phyloP scores from a whole-genome alignment of 2,797 vertebrate genomes.

The Percopsis omiscomaycus region DNA sequence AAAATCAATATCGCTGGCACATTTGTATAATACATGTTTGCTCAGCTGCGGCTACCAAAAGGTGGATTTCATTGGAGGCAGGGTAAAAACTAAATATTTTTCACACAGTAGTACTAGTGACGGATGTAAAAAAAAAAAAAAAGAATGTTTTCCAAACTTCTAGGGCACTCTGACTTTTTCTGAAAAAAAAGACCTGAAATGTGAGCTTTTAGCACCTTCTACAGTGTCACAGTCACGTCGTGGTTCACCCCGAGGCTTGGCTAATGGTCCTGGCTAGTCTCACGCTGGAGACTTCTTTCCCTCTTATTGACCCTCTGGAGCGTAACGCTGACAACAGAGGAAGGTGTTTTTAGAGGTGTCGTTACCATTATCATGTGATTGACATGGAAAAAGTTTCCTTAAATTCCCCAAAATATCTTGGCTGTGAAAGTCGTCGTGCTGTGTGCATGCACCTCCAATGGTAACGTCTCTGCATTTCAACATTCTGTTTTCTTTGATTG shows the following conservation, averaged over 20 bases:
- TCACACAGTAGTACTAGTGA: not conserved
- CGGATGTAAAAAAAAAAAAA: not conserved
- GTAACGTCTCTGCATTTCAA: too few relatives aligned
- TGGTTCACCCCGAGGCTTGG: not conserved
- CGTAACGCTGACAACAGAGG: too few relatives aligned
- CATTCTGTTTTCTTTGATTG: too few relatives aligned
- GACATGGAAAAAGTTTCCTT: constrained; percentile 47
- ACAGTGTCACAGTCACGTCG: constrained; percentile 31
- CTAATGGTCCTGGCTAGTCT: too few relatives aligned
- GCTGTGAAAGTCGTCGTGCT: too few relatives aligned
- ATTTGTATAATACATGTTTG: constrained; percentile 28
- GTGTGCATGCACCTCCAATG: too few relatives aligned
- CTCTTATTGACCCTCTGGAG: too few relatives aligned
- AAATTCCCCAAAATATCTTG: not conserved
- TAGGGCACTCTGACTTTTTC: constrained; percentile 18
- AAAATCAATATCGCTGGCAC: constrained; percentile 1
- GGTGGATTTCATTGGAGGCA: not conserved
- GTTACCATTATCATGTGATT: not conserved
- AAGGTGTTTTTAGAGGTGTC: too few relatives aligned
- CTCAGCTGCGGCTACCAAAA: not conserved
- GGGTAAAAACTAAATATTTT: constrained; percentile 5
- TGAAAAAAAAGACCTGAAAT: not conserved
- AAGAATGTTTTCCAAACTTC: constrained; percentile 15
- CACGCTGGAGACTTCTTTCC: too few relatives aligned
- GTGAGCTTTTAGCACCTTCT: constrained; percentile 46